These are phyloP conservation scores for Illadopsis cleaveri DNA, from an alignment of 2,113 vertebrate species.

Conservation along the genomic window DNA sequence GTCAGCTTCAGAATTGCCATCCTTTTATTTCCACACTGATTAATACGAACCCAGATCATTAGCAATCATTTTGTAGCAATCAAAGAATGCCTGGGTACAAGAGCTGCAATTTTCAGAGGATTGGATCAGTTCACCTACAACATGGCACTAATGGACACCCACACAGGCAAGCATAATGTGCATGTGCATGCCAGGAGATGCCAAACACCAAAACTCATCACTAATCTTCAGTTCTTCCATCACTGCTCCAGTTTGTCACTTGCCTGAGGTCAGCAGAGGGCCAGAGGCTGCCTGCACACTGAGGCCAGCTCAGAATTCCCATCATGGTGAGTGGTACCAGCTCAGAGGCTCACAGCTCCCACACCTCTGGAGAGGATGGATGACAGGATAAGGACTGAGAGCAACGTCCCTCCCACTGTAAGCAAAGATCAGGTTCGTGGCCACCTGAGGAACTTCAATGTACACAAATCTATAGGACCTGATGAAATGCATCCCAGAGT, in stretches of 20 bases:
- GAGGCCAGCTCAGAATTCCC: neutral
- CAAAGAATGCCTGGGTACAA: neutral
- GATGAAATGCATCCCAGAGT: rapidly evolving
- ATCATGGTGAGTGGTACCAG: rapidly evolving
- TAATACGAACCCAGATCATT: neutral
- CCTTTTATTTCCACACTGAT: neutral
- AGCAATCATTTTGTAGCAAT: neutral
- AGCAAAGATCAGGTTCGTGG: neutral
- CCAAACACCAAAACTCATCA: neutral
- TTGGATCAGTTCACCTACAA: neutral
- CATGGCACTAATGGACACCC: rapidly evolving
- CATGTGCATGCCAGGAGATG: neutral
- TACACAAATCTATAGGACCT: neutral
- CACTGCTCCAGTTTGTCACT: neutral
- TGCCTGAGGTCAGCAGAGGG: neutral
- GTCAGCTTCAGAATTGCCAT: neutral
- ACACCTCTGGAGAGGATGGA: neutral
- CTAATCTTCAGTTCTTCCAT: neutral
- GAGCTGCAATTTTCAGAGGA: neutral
- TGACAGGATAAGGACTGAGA: rapidly evolving
- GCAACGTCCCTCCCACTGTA: neutral
- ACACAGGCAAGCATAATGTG: rapidly evolving
- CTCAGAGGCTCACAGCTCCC: neutral
- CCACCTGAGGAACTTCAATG: neutral
- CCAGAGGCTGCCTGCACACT: neutral